Conservation (phyloP, 2,797 vertebrate genomes). For the Hoplostethus atlanticus region DNA sequence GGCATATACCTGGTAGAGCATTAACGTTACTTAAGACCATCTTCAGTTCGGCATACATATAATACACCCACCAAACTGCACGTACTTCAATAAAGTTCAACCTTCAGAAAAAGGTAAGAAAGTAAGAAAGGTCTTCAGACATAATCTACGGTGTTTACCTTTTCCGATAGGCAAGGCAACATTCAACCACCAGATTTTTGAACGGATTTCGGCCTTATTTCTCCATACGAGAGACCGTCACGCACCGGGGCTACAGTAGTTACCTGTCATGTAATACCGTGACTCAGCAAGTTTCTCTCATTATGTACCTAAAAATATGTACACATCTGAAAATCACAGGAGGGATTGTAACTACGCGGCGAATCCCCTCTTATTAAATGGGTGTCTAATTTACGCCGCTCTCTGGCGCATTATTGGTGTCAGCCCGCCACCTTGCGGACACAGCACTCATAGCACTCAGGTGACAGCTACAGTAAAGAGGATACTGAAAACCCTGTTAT, state of each 20-base stretch:
- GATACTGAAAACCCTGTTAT: neutral
- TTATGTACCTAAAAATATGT: neutral
- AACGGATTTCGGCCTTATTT: too few relatives aligned
- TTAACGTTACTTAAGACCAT: neutral
- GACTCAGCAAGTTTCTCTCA: neutral
- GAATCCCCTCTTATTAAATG: too few relatives aligned
- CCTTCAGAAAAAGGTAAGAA: too few relatives aligned
- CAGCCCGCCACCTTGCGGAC: conserved; percentile 52
- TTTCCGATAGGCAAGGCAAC: too few relatives aligned
- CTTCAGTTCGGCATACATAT: conserved; percentile 2
- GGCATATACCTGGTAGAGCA: too few relatives aligned
- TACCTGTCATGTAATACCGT: too few relatives aligned
- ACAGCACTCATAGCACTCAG: neutral
- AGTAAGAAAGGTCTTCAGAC: neutral
- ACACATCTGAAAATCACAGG: neutral
- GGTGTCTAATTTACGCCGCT: too few relatives aligned
- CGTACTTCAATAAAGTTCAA: too few relatives aligned
- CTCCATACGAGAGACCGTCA: too few relatives aligned
- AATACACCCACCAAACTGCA: neutral
- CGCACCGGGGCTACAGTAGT: too few relatives aligned
- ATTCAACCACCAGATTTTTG: too few relatives aligned
- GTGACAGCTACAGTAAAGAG: neutral
- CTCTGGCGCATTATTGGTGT: neutral
- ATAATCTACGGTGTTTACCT: neutral
- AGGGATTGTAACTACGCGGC: too few relatives aligned